Evolutionary conservation across 2,113 vertebrate genomes (phyloP), one percentile per base, ranked within the genome.

Genomic region (Chaetodon trifascialis): DNA sequence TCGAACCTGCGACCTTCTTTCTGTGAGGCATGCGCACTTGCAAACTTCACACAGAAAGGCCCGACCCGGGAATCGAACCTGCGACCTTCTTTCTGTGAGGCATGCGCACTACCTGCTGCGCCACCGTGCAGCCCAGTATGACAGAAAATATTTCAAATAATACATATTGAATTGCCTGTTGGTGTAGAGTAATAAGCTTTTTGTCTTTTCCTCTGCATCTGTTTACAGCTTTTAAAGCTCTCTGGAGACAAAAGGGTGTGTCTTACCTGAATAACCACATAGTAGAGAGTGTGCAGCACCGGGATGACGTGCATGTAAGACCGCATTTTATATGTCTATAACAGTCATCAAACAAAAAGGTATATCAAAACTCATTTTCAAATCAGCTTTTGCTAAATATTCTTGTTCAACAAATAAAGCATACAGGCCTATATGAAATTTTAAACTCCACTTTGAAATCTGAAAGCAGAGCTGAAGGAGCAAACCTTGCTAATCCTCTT

Each of bases 261-360:
- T 81, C 93, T 93, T 91, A 98, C 97, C 96, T 98, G 96, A 14
- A 96, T 94, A 73, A 97, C 58, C 34, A 93, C 88, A 38, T 97
- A 97, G 94, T 95, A 95, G 69, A 98, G 93, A 0, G 96, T 98
- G 88, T 97, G 96, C 83, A 98, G 94, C 90, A 97, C 67, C 12
- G 97, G 96, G 40, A 98, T 94, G 85, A 97, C 94, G 70, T 95
- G 87, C 5, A 86, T 91, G 59, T 88, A 85, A 2, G 87, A 82
- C 69, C 94, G 91, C 36, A 89, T 87, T 10, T 88, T 90, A 75
- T 95, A 93, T 0, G 94, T 96, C 97, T 97, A 85, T 0, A 44
- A 25, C 9, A 78, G 70, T 21, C 40, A 19, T 16, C 23, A 75
- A 34, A 74, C 25, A 52, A 17, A 76, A 40, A 46, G 21, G 38